Evolutionary conservation across 2,888 invertebrate genomes (phyloP).

Genomic region (Papilio gigon): DNA sequence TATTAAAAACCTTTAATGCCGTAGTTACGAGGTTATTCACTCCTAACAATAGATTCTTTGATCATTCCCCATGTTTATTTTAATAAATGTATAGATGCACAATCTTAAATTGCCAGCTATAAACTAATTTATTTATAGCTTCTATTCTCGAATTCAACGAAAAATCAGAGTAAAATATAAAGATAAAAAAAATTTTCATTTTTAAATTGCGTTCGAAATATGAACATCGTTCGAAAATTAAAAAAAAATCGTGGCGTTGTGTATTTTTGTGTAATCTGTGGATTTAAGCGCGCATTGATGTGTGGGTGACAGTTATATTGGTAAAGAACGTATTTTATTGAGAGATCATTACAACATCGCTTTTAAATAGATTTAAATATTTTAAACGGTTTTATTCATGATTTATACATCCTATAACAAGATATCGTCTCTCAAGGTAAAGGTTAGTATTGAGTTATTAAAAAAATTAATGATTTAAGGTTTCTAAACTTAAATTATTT

Average conservation of each 20-base stretch:
- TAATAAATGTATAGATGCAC: slow-evolving; percentile 25
- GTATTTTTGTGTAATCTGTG: slow-evolving; percentile 24
- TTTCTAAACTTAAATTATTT: neutral
- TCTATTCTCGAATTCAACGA: neutral
- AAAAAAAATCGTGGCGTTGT: slow-evolving; percentile 3
- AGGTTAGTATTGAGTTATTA: neutral
- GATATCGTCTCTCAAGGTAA: neutral
- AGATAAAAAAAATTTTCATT: slow-evolving; percentile 4
- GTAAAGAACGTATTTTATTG: slow-evolving; percentile 27
- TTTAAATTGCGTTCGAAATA: slow-evolving; percentile 23
- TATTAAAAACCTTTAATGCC: neutral
- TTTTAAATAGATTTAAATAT: slow-evolving; percentile 16
- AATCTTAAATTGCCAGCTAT: slow-evolving; percentile 26
- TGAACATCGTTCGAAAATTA: slow-evolving; percentile 12
- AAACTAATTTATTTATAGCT: slow-evolving; percentile 30
- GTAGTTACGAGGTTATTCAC: slow-evolving; percentile 3
- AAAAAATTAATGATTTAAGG: neutral
- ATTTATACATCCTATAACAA: too few species aligned
- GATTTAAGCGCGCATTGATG: slow-evolving; percentile 23
- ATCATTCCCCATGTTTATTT: slow-evolving; percentile 43
- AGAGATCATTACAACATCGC: slow-evolving; percentile 13
- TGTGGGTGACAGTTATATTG: slow-evolving; percentile 36
- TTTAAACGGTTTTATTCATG: neutral
- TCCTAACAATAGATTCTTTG: slow-evolving; percentile 38
- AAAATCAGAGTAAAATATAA: neutral